These are phyloP conservation scores for Melanotus villosus DNA, from an alignment of 2,888 invertebrate species.

Conservation along the genomic window DNA sequence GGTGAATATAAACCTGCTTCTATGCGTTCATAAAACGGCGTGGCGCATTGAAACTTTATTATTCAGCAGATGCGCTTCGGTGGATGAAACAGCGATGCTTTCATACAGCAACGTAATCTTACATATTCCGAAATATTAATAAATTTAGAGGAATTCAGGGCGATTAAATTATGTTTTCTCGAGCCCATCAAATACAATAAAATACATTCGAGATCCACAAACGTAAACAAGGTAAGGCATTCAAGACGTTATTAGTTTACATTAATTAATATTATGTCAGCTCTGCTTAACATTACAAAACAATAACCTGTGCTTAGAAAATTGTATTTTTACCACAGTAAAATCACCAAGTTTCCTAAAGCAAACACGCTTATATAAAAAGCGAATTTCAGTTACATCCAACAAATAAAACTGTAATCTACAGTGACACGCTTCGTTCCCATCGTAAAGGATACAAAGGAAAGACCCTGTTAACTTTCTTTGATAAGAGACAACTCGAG, in stretches of 20 bases:
- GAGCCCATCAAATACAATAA: neutral
- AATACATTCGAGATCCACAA: constrained; percentile 1
- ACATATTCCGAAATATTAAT: constrained; percentile 3
- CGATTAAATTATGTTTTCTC: neutral
- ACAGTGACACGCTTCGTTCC: constrained; percentile 33
- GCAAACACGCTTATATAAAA: constrained; percentile 23
- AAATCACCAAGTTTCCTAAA: constrained; percentile 15
- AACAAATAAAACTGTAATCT: constrained; percentile 41
- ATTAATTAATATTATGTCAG: constrained; percentile 1
- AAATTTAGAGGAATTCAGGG: neutral
- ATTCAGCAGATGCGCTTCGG: neutral
- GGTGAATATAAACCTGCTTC: constrained; percentile 24
- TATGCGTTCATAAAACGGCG: constrained; percentile 32
- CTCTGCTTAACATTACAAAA: no score
- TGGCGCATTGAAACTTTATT: constrained; percentile 31
- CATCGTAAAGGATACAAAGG: constrained; percentile 41
- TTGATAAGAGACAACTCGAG: constrained; percentile 35
- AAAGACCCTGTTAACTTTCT: constrained; percentile 39
- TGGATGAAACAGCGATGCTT: constrained; percentile 20
- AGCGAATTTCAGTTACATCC: constrained; percentile 30
- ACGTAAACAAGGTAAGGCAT: neutral
- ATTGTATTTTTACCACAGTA: neutral
- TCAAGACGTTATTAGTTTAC: neutral
- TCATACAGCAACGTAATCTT: neutral
- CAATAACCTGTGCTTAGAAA: no score